Evolutionary conservation across 1,140 invertebrate species (phyloP).

Genomic region (Olivierus martensii): DNA sequence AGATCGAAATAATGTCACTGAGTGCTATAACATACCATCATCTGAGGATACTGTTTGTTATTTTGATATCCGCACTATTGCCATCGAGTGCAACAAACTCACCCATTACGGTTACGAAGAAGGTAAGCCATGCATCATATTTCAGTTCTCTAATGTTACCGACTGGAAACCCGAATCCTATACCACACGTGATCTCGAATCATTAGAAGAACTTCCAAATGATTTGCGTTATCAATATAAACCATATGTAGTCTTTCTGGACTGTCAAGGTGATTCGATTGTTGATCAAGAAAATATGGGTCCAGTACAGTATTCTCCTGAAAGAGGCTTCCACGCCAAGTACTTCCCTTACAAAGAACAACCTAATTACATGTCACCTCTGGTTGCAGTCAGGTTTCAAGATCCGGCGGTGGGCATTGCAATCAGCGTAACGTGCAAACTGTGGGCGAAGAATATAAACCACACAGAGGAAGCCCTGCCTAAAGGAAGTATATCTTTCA

Average conservation of each 20-base stretch:
- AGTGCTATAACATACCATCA: slow-evolving; percentile 3
- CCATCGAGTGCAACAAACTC: slow-evolving; percentile 12
- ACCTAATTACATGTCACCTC: slow-evolving; percentile 17
- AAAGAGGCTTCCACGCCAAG: slow-evolving; percentile 15
- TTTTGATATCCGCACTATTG: slow-evolving; percentile 9
- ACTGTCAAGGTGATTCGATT: slow-evolving; percentile 18
- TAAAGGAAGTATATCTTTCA: slow-evolving; percentile 16
- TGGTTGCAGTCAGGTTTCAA: slow-evolving; percentile 15
- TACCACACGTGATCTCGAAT: slow-evolving; percentile 35
- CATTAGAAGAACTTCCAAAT: slow-evolving; percentile 1
- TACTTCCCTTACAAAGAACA: slow-evolving; percentile 14
- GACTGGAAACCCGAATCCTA: slow-evolving; percentile 16
- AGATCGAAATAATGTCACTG: slow-evolving; percentile 7
- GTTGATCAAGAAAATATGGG: slow-evolving; percentile 19
- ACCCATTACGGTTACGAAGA: slow-evolving; percentile 19
- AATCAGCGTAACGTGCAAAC: slow-evolving; percentile 20
- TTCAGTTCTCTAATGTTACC: slow-evolving; percentile 18
- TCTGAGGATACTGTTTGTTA: slow-evolving; percentile 8
- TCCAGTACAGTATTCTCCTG: slow-evolving; percentile 13
- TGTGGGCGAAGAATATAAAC: slow-evolving; percentile 19
- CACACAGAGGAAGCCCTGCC: slow-evolving; percentile 15
- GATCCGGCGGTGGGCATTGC: slow-evolving; percentile 16
- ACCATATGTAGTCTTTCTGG: slow-evolving; percentile 14
- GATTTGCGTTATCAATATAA: not conserved
- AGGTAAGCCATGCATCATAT: slow-evolving; percentile 19